phyloP scores from a whole-genome alignment of 2,888 invertebrate species.

The Campaea margaritaria region DNA sequence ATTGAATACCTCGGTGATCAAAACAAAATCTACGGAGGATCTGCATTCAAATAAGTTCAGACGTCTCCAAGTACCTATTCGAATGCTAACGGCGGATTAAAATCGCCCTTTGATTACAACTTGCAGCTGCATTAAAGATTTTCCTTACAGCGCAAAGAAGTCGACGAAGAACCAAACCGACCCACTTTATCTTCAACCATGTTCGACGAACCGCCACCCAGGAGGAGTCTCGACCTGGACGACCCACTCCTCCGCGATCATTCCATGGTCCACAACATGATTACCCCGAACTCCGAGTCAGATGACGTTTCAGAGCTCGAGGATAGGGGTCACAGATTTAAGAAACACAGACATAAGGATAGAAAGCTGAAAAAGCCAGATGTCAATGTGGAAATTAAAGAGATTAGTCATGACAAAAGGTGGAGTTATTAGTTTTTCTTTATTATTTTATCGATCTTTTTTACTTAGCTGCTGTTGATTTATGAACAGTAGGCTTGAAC shows the following conservation, averaged over 20 bases:
- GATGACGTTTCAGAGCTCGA: neutral
- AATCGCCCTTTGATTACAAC: too few relatives aligned
- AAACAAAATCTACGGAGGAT: too few relatives aligned
- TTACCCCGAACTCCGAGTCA: neutral
- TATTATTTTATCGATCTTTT: too few relatives aligned
- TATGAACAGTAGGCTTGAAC: too few relatives aligned
- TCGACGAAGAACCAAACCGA: neutral
- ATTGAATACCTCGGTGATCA: too few relatives aligned
- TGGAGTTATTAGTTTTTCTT: constrained; percentile 6
- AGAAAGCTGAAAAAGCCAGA: constrained; percentile 34
- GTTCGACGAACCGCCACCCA: neutral
- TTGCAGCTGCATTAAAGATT: neutral
- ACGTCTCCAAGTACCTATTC: too few relatives aligned
- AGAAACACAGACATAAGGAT: constrained; percentile 25
- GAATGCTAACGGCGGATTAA: too few relatives aligned
- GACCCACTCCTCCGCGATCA: neutral
- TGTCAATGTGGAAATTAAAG: constrained; percentile 37
- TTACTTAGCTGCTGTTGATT: too few relatives aligned
- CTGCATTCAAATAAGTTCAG: too few relatives aligned
- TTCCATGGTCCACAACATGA: neutral
- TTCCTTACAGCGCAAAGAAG: constrained; percentile 5
- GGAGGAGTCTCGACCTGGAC: neutral
- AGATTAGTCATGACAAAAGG: constrained; percentile 20
- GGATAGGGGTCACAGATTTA: neutral
- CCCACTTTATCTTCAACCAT: too few relatives aligned